These are phyloP conservation scores for Austrofundulus limnaeus DNA, from an alignment of 2,113 vertebrate genomes.

Conservation along the genomic window DNA sequence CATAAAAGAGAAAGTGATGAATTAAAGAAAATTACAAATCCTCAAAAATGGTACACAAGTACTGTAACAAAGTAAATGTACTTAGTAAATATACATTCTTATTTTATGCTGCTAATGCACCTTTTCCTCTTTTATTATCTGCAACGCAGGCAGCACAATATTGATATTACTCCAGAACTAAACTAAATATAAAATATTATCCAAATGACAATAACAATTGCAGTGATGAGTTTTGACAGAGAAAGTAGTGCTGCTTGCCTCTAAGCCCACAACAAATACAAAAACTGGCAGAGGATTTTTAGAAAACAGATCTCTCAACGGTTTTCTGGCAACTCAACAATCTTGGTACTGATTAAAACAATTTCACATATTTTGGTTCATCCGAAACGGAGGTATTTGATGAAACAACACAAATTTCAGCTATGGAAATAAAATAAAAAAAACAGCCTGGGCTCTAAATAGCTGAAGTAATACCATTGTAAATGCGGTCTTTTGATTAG, in stretches of 20 bases:
- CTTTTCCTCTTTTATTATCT: too few relatives aligned
- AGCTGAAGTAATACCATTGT: background rate
- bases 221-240: background rate
- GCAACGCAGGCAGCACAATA: too few relatives aligned
- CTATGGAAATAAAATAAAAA: constrained; percentile 3
- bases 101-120: too few relatives aligned
- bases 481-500: background rate
- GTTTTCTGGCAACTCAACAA: background rate
- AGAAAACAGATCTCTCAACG: background rate
- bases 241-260: background rate
- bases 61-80: too few relatives aligned
- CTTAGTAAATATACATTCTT: too few relatives aligned
- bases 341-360: constrained; percentile 3
- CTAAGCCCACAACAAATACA: background rate
- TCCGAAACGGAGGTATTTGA: constrained; percentile 10
- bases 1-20: too few relatives aligned
- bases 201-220: background rate
- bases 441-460: constrained; percentile 15
- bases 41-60: too few relatives aligned
- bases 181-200: too few relatives aligned
- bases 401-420: constrained; percentile 21
- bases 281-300: background rate
- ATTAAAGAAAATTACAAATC: too few relatives aligned
- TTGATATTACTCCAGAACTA: too few relatives aligned
- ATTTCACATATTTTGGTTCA: constrained; percentile 12